Evolutionary conservation across 2,113 vertebrate genomes (phyloP), one percentile per base, ranked within the genome.

Genomic region (Dicrurus megarhynchus): DNA sequence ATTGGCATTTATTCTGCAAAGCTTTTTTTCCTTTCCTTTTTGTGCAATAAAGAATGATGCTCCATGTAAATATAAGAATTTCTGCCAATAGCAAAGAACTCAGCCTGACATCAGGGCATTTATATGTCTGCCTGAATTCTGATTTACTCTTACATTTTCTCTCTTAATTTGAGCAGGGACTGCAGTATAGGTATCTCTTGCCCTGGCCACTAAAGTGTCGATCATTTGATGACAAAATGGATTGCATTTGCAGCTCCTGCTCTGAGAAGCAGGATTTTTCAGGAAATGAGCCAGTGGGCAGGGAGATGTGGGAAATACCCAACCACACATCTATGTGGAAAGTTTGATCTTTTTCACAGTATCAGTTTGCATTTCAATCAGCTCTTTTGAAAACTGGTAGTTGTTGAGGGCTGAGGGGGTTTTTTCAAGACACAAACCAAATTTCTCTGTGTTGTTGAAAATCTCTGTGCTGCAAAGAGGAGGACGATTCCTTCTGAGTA

Each of bases 281-380:
- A 86, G n/a, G 20, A 73, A 84, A 64, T 50, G 14, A 67, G 35
- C 3, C 35, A 26, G 16, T 67, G 23, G 24, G 11, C 47, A 83
- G 26, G n/a, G 32, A 63, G 17, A 52, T 52, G 17, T n/a, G 57
- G 16, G 42, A 82, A 35, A 42, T 27, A 20, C 55, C 56, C 27
- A 42, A 13, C 33, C 44, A 18, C 44, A 18, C 2, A 0, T 8
- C 3, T 59, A n/a, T 2, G 1, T 17, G 11, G 70, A 63, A 41
- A 50, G 65, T 42, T n/a, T 15, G 8, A 24, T 78, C 35, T 83
- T 74, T 75, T 26, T 82, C 14, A 2, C 10, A n/a, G 4, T 33
- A 35, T 47, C 39, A 44, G 41, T 68, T 63, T 78, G 56, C 28
- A 22, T 74, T 80, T 93, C 57, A 44, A 2, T 61, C 8, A 41